Evolutionary conservation across 2,797 vertebrate genomes (phyloP), one percentile per base, ranked within the genome.

Genomic region (Steatocranus sp.): DNA sequence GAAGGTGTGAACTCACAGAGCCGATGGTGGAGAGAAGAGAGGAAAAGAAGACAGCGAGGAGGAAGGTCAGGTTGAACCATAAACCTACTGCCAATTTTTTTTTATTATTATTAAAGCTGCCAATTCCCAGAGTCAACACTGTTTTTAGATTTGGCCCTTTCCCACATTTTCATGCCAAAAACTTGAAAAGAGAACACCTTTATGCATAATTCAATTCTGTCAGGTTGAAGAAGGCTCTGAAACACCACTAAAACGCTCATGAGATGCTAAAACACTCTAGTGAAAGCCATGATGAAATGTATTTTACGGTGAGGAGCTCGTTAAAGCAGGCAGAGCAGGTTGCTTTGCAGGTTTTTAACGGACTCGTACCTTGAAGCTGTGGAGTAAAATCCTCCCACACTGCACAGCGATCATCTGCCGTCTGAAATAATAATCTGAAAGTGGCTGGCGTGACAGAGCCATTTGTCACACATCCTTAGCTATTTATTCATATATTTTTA

Each of bases 361-460:
- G 74, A 77, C 53, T 66, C 32, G n/a, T 80, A 82, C 76, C 36
- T 68, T 70, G 18, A 83, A 78, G 76, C 75, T 83, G 78, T 25
- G 73, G 61, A 82, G 75, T 75, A 46, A 83, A 87, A 86, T 85
- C 91, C 85, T 25, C 87, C 89, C 83, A 92, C 90, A 56, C 66
- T 79, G 7, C 77, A 18, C 41, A 25, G 85, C 11, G 76, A 79
- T 78, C 70, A 58, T 68, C 79, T 49, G 30, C 75, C 46, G 12
- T 41, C 84, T 82, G 36, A 76, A 75, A 87, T 56, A 41, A 86
- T 36, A 32, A 76, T 68, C 14, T 46, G 34, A 80, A 86, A 53
- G 66, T 27, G 53, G 73, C 70, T 76, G 83, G 32, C 7, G 20
- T 78, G 87, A 86, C 83, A 68, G 77, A 80, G 41, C 46, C 77